Evolutionary conservation across 2,888 invertebrate species (phyloP).

Genomic region (Drosophila vallismaia): DNA sequence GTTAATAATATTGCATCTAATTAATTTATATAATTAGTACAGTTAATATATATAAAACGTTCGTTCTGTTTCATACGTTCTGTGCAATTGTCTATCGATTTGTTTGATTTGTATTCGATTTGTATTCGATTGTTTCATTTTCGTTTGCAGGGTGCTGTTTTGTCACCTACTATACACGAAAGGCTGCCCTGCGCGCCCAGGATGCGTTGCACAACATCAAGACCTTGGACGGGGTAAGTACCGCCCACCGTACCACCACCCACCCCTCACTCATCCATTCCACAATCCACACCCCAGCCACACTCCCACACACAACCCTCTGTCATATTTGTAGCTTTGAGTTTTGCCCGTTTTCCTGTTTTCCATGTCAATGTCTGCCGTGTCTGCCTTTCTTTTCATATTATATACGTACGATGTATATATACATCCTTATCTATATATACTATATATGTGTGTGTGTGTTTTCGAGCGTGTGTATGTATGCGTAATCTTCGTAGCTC

Average conservation of each 20-base stretch:
- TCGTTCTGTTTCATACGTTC: conserved; percentile 63
- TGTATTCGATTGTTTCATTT: conserved; percentile 81
- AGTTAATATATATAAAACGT: conserved; percentile 19
- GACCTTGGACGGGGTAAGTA: conserved; percentile 98
- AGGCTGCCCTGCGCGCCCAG: conserved; percentile 98
- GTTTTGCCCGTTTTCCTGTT: conserved; percentile 62
- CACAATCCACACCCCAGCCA: not conserved
- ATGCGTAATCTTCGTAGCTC: conserved; percentile 34
- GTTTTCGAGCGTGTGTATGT: conserved; percentile 24
- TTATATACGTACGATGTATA: conserved; percentile 22
- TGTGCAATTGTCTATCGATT: conserved; percentile 68
- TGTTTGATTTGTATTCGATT: conserved; percentile 68
- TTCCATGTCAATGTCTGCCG: conserved; percentile 45
- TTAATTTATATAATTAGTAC: conserved; percentile 9
- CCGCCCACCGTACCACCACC: not conserved
- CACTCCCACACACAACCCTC: conserved; percentile 2
- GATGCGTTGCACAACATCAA: conserved; percentile 99
- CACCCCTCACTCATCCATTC: not conserved
- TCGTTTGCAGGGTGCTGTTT: conserved; percentile 99
- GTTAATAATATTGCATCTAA: conserved; percentile 15
- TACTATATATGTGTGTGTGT: conserved; percentile 20
- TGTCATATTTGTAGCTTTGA: conserved; percentile 56
- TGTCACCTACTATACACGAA: conserved; percentile 99
- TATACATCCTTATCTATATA: conserved; percentile 23
- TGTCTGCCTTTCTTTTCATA: conserved; percentile 38